These are phyloP conservation scores for Trichogramma dendrolimi DNA, from an alignment of 2,888 invertebrate species.

Conservation along the genomic window DNA sequence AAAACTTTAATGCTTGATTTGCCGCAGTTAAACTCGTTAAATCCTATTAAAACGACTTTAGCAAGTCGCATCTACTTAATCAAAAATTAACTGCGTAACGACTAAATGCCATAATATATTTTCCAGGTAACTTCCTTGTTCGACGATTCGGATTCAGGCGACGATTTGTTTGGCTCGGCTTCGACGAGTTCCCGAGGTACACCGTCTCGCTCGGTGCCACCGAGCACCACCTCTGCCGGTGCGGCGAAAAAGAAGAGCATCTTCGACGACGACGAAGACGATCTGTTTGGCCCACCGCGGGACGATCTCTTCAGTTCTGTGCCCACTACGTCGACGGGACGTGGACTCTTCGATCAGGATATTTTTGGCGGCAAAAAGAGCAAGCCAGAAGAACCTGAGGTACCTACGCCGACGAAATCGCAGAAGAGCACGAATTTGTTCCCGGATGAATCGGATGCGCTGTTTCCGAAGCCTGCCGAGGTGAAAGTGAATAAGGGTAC, in stretches of 20 bases:
- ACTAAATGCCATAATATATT: not conserved
- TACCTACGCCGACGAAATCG: too few relatives aligned
- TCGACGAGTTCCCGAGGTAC: slow-evolving; percentile 42
- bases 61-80: slow-evolving; percentile 38
- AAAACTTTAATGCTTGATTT: too few relatives aligned
- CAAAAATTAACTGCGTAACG: not conserved
- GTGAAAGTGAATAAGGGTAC: too few relatives aligned
- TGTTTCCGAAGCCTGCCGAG: not conserved
- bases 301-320: slow-evolving; percentile 40
- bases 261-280: slow-evolving; percentile 41
- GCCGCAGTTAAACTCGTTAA: too few relatives aligned
- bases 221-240: slow-evolving; percentile 13
- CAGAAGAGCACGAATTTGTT: too few relatives aligned
- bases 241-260: slow-evolving; percentile 31
- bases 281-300: slow-evolving; percentile 33
- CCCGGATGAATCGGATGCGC: not conserved
- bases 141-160: slow-evolving; percentile 47
- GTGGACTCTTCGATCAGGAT: too few relatives aligned
- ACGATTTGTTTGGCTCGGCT: slow-evolving; percentile 45
- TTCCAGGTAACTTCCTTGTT: slow-evolving; percentile 37
- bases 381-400: too few relatives aligned
- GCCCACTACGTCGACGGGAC: not conserved
- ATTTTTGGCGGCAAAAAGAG: too few relatives aligned
- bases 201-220: slow-evolving; percentile 11
- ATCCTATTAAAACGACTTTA: too few relatives aligned